Base-by-base conservation (phyloP, 2,113 vertebrate species). In the Colossoma macropomum region DNA sequence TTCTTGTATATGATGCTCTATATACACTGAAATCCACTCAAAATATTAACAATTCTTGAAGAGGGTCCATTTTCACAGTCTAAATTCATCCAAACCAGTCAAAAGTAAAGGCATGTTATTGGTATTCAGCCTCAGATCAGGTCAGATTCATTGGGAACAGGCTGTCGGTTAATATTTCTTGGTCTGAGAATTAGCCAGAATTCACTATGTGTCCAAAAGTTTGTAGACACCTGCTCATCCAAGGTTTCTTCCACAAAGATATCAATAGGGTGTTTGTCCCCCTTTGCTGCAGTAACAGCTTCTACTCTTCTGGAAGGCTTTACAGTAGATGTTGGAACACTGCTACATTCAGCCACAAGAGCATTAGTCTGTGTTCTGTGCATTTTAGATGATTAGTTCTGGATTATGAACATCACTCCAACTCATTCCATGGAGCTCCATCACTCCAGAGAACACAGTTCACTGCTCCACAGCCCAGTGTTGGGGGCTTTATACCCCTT, bases 51-150 rank as follows among this genome's bases (percentile, higher is more conserved):
- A 21, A 38, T 19, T 1, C 25, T 2, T 0, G 5, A 52, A 70
- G 66, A 38, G 34, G 28, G 28, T n/a, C 60, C 7, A 25, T 25
- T 9, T 19, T 68, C 12, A 9, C 62, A 68, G 2, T 30, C 25
- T 48, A 56, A 75, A 32, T 16, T 76, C 41, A 82, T 15, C 32
- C 9, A 76, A 82, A 74, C 52, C 52, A 70, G 60, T 71, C 34
- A 34, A 38, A 71, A 56, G 25, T 34, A 59, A 52, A 41, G 34
- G 21, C 17, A 32, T 60, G 0, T 11, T 78, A 15, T 72, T 19
- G 30, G 38, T 38, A 38, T 78, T 52, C 60, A 38, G 82, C 30
- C 16, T 71, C 38, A 71, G 2, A 45, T 45, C 68, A 71, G 68
- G 21, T 71, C 5, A 34, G 30, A 69, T 32, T 4, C 10, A 69